Percentiles rank a stretch among this genome's conserved stretches.
phyloP scores from a whole-genome alignment of 2,888 invertebrate genomes.

The Heteromurus nitidus region DNA sequence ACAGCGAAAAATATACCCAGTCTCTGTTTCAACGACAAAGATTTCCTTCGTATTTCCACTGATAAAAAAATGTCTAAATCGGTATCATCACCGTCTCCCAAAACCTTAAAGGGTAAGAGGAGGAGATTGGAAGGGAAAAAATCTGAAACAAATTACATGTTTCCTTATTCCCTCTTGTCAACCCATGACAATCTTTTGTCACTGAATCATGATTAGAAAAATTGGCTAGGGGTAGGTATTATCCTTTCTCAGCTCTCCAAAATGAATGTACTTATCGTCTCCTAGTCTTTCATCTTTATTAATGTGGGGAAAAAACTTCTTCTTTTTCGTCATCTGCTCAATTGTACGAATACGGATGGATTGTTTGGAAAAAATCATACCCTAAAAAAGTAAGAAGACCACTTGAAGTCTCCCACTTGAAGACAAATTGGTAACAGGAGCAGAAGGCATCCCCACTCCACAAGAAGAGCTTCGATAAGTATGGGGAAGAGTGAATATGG shows the following conservation, averaged over 20 bases:
- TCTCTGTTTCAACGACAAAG: not conserved
- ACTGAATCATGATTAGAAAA: constrained; percentile 15
- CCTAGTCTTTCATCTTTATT: not conserved
- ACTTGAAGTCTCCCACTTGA: not conserved
- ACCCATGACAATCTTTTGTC: constrained; percentile 14
- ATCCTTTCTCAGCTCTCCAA: not conserved
- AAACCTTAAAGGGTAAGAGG: not conserved
- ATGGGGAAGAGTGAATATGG: not conserved
- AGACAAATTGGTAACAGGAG: not conserved
- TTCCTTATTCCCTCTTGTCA: not conserved
- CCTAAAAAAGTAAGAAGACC: not conserved
- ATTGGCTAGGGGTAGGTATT: not conserved
- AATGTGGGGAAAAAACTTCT: not conserved
- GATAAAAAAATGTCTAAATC: not conserved
- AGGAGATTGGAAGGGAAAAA: not conserved
- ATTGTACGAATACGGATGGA: not conserved
- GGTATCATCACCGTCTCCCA: not conserved
- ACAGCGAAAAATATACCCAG: not conserved
- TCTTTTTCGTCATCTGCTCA: not conserved
- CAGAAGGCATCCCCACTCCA: too few relatives aligned
- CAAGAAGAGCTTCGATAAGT: too few relatives aligned
- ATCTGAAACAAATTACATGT: constrained; percentile 23
- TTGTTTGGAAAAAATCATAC: not conserved
- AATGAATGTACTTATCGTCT: too few relatives aligned
- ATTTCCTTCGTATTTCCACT: not conserved